A percentile compares a stretch with the other conserved stretches of the same genome.
Evolutionary conservation across 2,888 invertebrate genomes (phyloP).

Genomic region (Lepidochitona cinerea): DNA sequence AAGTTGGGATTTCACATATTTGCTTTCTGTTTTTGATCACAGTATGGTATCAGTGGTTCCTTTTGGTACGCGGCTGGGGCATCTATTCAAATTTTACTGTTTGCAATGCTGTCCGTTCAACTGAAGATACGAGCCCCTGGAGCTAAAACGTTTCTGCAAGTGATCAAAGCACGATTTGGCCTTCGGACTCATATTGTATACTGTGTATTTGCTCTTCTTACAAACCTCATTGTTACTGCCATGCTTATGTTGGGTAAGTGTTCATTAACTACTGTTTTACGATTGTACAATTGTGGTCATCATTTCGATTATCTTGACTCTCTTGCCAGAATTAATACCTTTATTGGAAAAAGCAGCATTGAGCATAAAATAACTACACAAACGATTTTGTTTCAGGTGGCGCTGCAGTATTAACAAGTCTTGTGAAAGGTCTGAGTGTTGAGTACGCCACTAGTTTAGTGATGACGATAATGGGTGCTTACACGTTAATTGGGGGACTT

Average conservation of each 20-base stretch:
- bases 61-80: constrained; percentile 71
- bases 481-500: constrained; percentile 67
- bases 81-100: constrained; percentile 62
- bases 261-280: too few relatives aligned
- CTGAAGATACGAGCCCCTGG: constrained; percentile 69
- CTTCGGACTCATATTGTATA: constrained; percentile 63
- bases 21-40: constrained; percentile 22
- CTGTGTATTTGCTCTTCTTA: constrained; percentile 66
- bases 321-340: too few relatives aligned
- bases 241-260: constrained; percentile 68
- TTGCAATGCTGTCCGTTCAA: constrained; percentile 66
- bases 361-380: background rate
- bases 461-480: constrained; percentile 60
- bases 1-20: too few relatives aligned
- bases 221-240: constrained; percentile 69
- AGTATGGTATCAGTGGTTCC: constrained; percentile 69
- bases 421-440: constrained; percentile 59
- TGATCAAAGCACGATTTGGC: constrained; percentile 68
- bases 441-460: constrained; percentile 66
- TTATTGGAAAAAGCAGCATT: too few relatives aligned
- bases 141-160: constrained; percentile 70
- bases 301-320: background rate
- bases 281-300: background rate
- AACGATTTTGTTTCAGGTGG: constrained; percentile 45
- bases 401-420: constrained; percentile 63